These are phyloP conservation scores for Agapornis canus DNA, from an alignment of 2,797 vertebrate species.

Conservation along the genomic window DNA sequence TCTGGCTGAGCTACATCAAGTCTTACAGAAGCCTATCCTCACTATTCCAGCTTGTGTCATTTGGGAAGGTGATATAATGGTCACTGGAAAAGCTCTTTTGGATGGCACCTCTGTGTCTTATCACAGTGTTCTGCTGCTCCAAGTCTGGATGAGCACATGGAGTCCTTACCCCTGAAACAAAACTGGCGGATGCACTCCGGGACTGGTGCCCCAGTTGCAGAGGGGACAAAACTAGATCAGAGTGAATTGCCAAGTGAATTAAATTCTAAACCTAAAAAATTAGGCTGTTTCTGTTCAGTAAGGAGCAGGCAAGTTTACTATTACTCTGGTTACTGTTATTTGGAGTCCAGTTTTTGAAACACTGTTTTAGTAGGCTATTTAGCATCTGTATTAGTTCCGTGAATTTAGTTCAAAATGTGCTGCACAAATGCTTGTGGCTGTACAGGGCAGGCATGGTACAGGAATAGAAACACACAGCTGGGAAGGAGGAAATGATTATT, in stretches of 20 bases:
- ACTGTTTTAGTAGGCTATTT: not conserved
- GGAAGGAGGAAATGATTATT: constrained; percentile 37
- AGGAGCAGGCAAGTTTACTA: not conserved
- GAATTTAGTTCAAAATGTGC: not conserved
- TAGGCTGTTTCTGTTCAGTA: not conserved
- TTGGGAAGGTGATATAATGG: not conserved
- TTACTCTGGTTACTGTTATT: not conserved
- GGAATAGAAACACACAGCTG: constrained; percentile 63
- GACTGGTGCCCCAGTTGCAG: not conserved
- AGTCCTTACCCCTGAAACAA: not conserved
- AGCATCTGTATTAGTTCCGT: not conserved
- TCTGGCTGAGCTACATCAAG: not conserved
- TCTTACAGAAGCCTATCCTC: not conserved
- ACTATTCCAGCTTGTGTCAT: not conserved
- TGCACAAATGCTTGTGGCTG: constrained; percentile 21
- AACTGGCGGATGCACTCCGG: not conserved
- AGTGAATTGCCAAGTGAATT: not conserved
- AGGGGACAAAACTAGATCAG: not conserved
- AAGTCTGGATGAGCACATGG: not conserved
- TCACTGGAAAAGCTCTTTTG: not conserved
- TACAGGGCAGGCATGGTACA: not conserved
- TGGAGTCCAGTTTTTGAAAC: not conserved
- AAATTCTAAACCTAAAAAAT: not conserved
- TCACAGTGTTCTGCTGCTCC: not conserved
- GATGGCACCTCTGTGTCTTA: not conserved